A percentile compares a stretch with the other conserved stretches of the same genome.
phyloP scores from a whole-genome alignment of 2,888 invertebrate species.

The Drosophila colorata region DNA sequence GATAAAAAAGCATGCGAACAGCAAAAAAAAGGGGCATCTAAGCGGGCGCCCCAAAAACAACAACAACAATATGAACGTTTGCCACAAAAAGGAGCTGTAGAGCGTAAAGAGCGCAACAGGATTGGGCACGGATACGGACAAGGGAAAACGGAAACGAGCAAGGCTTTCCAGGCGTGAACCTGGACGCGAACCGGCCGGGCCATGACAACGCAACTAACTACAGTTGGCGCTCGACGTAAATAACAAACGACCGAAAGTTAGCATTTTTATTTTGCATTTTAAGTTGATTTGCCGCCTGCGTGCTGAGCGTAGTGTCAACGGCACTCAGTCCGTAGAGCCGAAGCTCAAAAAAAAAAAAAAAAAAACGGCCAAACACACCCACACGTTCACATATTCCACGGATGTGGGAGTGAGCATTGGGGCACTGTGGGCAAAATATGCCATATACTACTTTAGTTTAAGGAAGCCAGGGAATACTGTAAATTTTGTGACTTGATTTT shows the following conservation, averaged over 20 bases:
- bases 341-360: slow-evolving; percentile 8
- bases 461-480: neutral
- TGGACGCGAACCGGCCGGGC: slow-evolving; percentile 50
- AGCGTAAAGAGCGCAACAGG: slow-evolving; percentile 75
- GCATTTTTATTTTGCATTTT: slow-evolving; percentile 77
- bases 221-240: slow-evolving; percentile 64
- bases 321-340: slow-evolving; percentile 50
- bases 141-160: slow-evolving; percentile 23
- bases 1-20: slow-evolving; percentile 41
- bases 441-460: slow-evolving; percentile 9
- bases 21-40: slow-evolving; percentile 46
- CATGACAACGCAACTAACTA: slow-evolving; percentile 79
- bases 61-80: slow-evolving; percentile 25
- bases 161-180: slow-evolving; percentile 46
- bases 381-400: slow-evolving; percentile 62
- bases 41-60: slow-evolving; percentile 50
- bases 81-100: slow-evolving; percentile 60
- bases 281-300: slow-evolving; percentile 73
- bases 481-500: slow-evolving; percentile 1
- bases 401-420: neutral
- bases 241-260: slow-evolving; percentile 72
- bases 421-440: slow-evolving; percentile 30
- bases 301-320: slow-evolving; percentile 63
- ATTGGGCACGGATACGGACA: slow-evolving; percentile 54
- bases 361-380: slow-evolving; percentile 35